These are phyloP conservation scores for Pogonomyrmex barbatus DNA, from an alignment of 1,140 invertebrate species.

Conservation along the genomic window DNA sequence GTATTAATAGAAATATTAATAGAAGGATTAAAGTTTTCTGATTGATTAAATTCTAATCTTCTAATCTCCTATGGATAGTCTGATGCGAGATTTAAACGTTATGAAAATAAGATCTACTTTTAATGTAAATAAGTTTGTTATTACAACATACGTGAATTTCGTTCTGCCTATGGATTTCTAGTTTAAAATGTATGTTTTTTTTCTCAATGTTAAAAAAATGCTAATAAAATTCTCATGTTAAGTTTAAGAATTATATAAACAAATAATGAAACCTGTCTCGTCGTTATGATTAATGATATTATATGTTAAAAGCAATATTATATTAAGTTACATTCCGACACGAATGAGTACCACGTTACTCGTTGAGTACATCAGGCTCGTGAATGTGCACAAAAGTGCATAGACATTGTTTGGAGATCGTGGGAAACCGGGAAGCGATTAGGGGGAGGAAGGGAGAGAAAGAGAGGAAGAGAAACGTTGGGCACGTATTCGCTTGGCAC, in stretches of 20 bases:
- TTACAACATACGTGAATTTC: background rate
- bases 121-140: background rate
- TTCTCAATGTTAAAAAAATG: no score
- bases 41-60: no score
- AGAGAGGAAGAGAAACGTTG: conserved; percentile 7
- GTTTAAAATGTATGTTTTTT: background rate
- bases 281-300: background rate
- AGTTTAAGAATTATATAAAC: background rate
- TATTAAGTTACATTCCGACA: background rate
- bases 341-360: background rate
- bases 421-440: conserved; percentile 77
- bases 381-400: conserved; percentile 20
- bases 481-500: background rate
- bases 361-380: background rate
- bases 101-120: background rate
- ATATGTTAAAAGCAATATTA: background rate
- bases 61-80: no score
- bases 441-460: conserved; percentile 30
- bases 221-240: background rate
- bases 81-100: background rate
- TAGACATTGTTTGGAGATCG: conserved; percentile 77
- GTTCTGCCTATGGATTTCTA: background rate
- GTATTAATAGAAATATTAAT: no score
- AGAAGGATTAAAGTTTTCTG: no score
- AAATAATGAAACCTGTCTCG: background rate